Evolutionary conservation across 2,113 vertebrate species (phyloP).

Genomic region (Ptilorrhoa leucosticta): DNA sequence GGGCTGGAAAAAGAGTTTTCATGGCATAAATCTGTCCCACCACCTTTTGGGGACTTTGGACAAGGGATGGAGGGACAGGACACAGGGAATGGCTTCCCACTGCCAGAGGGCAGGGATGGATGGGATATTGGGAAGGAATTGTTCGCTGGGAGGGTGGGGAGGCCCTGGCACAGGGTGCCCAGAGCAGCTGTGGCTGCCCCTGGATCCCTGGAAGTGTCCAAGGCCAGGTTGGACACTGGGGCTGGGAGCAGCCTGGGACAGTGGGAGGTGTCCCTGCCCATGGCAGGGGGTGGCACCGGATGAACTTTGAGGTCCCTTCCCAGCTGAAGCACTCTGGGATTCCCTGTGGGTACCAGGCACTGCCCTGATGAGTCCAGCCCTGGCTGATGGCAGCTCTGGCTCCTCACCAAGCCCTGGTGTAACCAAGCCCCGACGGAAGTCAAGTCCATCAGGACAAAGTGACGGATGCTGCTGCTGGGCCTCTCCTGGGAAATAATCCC

Average conservation of each 20-base stretch:
- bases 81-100: background rate
- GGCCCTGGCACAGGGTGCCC: background rate
- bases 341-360: background rate
- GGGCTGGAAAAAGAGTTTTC: background rate
- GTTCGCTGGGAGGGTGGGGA: rapidly evolving
- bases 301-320: background rate
- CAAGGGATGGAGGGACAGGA: background rate
- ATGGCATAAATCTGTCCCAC: background rate
- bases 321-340: background rate
- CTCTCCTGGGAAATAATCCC: background rate
- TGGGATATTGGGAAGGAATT: background rate
- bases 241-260: background rate
- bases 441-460: background rate
- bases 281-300: background rate
- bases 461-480: background rate
- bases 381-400: background rate
- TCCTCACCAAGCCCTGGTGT: background rate
- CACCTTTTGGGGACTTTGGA: background rate
- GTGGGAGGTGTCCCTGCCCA: background rate
- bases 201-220: background rate
- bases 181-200: background rate
- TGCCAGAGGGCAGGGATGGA: background rate
- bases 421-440: background rate
- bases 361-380: background rate
- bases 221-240: background rate